These are phyloP conservation scores for Aphaenogaster rudis DNA, from an alignment of 1,140 invertebrate species.

Conservation along the genomic window DNA sequence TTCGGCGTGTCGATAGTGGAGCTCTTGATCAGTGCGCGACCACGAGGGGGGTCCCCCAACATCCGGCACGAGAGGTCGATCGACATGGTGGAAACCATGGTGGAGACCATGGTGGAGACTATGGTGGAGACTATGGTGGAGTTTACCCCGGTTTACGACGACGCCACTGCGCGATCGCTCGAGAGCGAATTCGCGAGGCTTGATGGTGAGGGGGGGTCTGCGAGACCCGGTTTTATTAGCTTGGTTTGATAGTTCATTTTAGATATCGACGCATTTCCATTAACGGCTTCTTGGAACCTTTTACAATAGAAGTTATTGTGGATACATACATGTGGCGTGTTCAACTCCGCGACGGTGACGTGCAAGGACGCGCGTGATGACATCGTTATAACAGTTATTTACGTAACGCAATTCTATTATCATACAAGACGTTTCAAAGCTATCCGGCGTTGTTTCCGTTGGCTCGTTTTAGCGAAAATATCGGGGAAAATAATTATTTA, in stretches of 20 bases:
- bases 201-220: constrained; percentile 66
- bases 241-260: neutral
- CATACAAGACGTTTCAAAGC: neutral
- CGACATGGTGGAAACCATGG: constrained; percentile 71
- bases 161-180: constrained; percentile 67
- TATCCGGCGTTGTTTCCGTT: neutral
- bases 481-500: neutral
- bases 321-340: neutral
- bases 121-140: neutral
- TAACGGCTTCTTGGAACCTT: neutral
- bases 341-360: neutral
- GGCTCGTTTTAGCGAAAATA: neutral
- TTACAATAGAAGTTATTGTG: constrained; percentile 12
- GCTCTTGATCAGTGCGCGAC: neutral
- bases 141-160: constrained; percentile 76
- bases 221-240: too few species aligned
- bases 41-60: neutral
- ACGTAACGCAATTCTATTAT: neutral
- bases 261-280: neutral
- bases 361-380: constrained; percentile 38
- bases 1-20: neutral
- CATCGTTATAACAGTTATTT: neutral
- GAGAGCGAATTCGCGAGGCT: constrained; percentile 78
- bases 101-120: constrained; percentile 28
- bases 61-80: neutral